Evolutionary conservation across 1,140 invertebrate genomes (phyloP).

Genomic region (Neoseiulus cucumeris): DNA sequence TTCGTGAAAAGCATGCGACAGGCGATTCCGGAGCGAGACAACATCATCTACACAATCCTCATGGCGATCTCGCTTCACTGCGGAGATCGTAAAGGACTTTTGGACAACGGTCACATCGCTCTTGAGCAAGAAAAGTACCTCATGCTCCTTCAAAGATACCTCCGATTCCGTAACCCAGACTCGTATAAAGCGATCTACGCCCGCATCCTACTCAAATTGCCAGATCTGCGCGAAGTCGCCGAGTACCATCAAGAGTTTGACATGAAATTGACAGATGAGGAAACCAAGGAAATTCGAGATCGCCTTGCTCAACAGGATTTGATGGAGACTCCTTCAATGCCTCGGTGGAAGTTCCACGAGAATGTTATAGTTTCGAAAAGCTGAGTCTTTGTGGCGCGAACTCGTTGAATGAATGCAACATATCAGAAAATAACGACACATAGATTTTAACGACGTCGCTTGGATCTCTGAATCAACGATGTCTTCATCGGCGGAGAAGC

Average conservation of each 20-base stretch:
- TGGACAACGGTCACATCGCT: not conserved
- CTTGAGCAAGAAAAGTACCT: conserved; percentile 24
- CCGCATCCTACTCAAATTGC: conserved; percentile 33
- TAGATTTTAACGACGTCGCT: too few relatives aligned
- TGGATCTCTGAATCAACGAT: too few relatives aligned
- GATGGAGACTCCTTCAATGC: not conserved
- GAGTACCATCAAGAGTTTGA: conserved; percentile 32
- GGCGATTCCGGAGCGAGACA: not conserved
- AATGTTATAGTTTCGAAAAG: not conserved
- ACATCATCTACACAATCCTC: conserved; percentile 8
- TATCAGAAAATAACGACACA: too few relatives aligned
- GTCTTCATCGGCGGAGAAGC: too few relatives aligned
- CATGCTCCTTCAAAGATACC: conserved; percentile 30
- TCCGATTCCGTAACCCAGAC: conserved; percentile 25
- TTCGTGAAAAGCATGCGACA: conserved; percentile 9
- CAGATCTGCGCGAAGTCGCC: conserved; percentile 34
- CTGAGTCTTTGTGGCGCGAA: too few relatives aligned
- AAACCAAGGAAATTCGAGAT: conserved; percentile 23
- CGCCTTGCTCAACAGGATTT: conserved; percentile 16
- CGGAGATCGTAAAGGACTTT: not conserved
- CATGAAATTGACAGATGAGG: conserved; percentile 26
- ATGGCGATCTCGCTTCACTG: conserved; percentile 3
- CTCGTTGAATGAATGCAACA: too few relatives aligned
- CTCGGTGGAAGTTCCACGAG: not conserved
- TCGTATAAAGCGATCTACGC: conserved; percentile 30